Conservation (phyloP, 2,888 invertebrate species). For the Diarsia brunnea region DNA sequence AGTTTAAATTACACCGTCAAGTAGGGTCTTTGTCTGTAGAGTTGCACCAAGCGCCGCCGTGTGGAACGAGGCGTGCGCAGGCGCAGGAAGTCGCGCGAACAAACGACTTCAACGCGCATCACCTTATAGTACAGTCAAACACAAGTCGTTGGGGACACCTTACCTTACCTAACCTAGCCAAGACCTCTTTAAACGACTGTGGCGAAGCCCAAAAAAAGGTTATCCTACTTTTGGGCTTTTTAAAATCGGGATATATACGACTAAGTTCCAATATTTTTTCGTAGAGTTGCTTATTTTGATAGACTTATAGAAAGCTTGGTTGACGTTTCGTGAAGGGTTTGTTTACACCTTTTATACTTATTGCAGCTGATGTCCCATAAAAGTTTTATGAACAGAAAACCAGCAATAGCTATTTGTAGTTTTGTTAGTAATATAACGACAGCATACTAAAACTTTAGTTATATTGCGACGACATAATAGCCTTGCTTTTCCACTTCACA, state of each 20-base stretch:
- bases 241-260: too few relatives aligned
- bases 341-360: neutral
- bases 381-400: conserved; percentile 15
- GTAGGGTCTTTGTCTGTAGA: conserved; percentile 39
- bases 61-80: conserved; percentile 76
- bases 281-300: neutral
- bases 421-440: conserved; percentile 19
- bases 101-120: conserved; percentile 65
- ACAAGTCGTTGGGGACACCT: neutral
- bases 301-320: neutral
- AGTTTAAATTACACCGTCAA: conserved; percentile 45
- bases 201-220: too few relatives aligned
- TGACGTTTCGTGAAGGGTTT: neutral
- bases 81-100: conserved; percentile 70
- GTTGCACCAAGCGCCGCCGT: conserved; percentile 52
- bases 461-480: conserved; percentile 10
- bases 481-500: conserved; percentile 14
- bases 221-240: too few relatives aligned
- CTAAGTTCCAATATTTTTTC: too few relatives aligned
- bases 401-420: neutral
- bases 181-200: too few relatives aligned
- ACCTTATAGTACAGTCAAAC: neutral
- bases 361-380: neutral
- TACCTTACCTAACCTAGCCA: neutral
- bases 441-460: conserved; percentile 7